These are phyloP conservation scores for Seira ritae DNA, from an alignment of 2,888 invertebrate species.

Conservation along the genomic window DNA sequence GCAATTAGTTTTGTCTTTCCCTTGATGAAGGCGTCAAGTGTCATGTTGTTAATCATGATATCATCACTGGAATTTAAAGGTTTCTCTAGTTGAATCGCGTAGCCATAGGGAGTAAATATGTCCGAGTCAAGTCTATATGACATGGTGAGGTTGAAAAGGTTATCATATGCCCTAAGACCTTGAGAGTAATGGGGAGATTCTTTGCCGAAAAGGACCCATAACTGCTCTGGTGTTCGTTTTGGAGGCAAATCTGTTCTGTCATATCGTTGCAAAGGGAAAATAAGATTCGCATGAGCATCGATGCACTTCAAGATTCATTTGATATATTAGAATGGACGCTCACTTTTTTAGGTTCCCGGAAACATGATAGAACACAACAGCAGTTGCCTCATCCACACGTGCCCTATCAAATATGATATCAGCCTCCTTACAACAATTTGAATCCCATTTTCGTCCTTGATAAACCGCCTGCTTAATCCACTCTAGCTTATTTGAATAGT, in stretches of 20 bases:
- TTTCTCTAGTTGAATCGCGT: background rate
- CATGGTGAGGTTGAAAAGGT: conserved; percentile 38
- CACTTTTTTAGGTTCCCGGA: conserved; percentile 12
- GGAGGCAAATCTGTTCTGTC: conserved; percentile 21
- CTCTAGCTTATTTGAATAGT: background rate
- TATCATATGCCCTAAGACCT: background rate
- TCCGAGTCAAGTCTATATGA: conserved; percentile 19
- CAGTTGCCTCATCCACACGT: background rate
- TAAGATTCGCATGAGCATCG: background rate
- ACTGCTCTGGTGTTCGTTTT: background rate
- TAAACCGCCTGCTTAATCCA: background rate
- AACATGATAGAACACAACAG: conserved; percentile 22
- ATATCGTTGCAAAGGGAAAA: background rate
- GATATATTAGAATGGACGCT: background rate
- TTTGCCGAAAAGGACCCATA: conserved; percentile 26
- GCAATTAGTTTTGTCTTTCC: conserved; percentile 7
- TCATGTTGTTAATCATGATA: background rate
- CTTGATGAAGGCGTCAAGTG: background rate
- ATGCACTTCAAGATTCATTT: background rate
- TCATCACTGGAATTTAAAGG: background rate
- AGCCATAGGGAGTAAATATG: conserved; percentile 28
- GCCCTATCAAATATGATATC: conserved; percentile 9
- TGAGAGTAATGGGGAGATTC: conserved; percentile 3
- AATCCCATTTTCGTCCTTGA: conserved; percentile 21
- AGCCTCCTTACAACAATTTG: background rate